Evolutionary conservation across 2,113 vertebrate genomes (phyloP).

Genomic region (Cervus canadensis): DNA sequence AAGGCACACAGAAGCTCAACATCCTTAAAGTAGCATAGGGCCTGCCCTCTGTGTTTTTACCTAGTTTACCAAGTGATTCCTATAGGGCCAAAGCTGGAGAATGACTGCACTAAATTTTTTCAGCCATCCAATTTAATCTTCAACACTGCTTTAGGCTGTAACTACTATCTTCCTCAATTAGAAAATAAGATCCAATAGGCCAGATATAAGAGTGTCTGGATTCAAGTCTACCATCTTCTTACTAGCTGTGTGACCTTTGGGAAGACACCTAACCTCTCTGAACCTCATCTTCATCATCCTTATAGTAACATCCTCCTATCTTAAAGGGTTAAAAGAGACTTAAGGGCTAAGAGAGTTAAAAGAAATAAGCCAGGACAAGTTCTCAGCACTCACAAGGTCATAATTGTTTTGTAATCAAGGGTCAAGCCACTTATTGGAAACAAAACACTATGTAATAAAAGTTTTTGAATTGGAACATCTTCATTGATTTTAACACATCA

Average conservation of each 20-base stretch:
- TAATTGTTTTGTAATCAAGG: neutral
- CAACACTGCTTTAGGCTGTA: neutral
- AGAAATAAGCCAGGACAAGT: neutral
- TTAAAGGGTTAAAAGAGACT: neutral
- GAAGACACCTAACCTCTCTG: neutral
- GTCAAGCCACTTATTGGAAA: constrained; percentile 24
- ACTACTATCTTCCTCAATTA: neutral
- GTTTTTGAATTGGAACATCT: neutral
- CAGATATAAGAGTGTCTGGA: neutral
- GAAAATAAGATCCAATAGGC: neutral
- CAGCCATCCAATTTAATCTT: neutral
- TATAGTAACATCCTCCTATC: neutral
- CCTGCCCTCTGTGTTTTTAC: neutral
- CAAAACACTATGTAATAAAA: constrained; percentile 35
- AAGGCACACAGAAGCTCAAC: neutral
- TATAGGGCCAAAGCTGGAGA: neutral
- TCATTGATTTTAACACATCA: constrained; percentile 55
- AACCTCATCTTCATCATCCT: neutral
- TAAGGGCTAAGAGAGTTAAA: neutral
- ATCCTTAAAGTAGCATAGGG: neutral
- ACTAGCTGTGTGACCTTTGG: neutral
- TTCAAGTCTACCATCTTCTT: neutral
- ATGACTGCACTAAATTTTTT: neutral
- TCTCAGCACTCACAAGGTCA: neutral
- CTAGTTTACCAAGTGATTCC: neutral